These are phyloP conservation scores for Pachyrhynchus sulphureomaculatus DNA, from an alignment of 1,140 invertebrate species.

Conservation along the genomic window DNA sequence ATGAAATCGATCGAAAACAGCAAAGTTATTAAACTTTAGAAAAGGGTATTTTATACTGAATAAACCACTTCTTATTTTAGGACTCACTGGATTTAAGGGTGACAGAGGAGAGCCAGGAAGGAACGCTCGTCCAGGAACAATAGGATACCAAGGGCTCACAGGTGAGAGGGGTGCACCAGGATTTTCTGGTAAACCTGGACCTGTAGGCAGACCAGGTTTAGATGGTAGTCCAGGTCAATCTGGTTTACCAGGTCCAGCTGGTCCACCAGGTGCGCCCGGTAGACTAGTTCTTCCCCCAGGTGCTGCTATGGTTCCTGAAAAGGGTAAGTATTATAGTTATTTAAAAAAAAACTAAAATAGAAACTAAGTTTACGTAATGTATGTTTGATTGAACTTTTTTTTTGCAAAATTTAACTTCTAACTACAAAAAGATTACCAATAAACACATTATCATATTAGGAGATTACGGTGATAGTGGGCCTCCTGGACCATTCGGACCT, in stretches of 20 bases:
- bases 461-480: slow-evolving; percentile 52
- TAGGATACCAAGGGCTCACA: slow-evolving; percentile 58
- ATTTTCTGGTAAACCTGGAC: slow-evolving; percentile 64
- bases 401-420: no score
- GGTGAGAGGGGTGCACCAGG: slow-evolving; percentile 57
- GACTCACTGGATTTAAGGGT: slow-evolving; percentile 54
- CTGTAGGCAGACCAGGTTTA: slow-evolving; percentile 52
- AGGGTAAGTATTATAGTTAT: not conserved
- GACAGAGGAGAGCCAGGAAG: slow-evolving; percentile 53
- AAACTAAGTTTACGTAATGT: no score
- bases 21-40: no score
- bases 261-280: slow-evolving; percentile 47
- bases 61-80: no score
- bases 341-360: no score
- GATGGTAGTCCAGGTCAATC: slow-evolving; percentile 55
- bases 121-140: slow-evolving; percentile 55
- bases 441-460: not conserved
- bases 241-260: slow-evolving; percentile 54
- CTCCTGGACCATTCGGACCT: slow-evolving; percentile 63
- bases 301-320: slow-evolving; percentile 36
- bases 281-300: slow-evolving; percentile 33
- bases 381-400: no score
- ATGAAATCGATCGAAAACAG: no score
- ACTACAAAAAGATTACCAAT: no score
- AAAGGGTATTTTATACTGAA: no score